Evolutionary conservation across 2,113 vertebrate genomes (phyloP).

Genomic region (Callorhinus ursinus): DNA sequence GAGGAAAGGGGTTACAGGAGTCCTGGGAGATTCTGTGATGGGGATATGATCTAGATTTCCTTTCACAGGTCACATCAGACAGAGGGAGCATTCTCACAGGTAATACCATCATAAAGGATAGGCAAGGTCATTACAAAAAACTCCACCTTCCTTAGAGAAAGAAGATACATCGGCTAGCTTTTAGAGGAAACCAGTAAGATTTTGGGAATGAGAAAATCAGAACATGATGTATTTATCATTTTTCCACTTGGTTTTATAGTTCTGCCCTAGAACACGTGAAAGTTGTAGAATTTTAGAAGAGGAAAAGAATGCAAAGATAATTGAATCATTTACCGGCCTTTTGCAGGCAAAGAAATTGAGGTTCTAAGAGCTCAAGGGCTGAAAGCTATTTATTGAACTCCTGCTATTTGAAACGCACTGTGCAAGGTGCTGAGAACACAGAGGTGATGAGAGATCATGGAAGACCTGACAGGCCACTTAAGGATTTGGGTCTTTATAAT

Average conservation of each 20-base stretch:
- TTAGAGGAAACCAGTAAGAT: not conserved
- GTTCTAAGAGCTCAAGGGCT: not conserved
- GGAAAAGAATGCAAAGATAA: not conserved
- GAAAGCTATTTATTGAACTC: not conserved
- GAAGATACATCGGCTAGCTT: not conserved
- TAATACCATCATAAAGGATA: not conserved
- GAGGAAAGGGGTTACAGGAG: not conserved
- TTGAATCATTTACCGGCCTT: not conserved
- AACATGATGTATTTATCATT: not conserved
- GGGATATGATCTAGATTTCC: not conserved
- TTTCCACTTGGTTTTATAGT: constrained; percentile 32
- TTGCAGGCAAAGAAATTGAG: not conserved
- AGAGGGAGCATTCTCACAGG: not conserved
- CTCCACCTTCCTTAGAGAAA: not conserved
- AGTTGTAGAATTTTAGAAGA: constrained; percentile 5
- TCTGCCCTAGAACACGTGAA: not conserved
- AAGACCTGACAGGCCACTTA: not conserved
- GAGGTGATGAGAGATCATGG: not conserved
- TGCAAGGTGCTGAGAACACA: not conserved
- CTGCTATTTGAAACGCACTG: not conserved
- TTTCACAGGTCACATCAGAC: not conserved
- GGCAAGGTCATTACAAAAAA: not conserved
- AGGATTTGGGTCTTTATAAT: not conserved
- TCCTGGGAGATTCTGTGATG: not conserved
- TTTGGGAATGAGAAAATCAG: constrained; percentile 18